Percentiles rank a stretch among this genome's conserved stretches.
These are phyloP conservation scores for Colletes latitarsis DNA, from an alignment of 1,140 invertebrate genomes.

Conservation along the genomic window DNA sequence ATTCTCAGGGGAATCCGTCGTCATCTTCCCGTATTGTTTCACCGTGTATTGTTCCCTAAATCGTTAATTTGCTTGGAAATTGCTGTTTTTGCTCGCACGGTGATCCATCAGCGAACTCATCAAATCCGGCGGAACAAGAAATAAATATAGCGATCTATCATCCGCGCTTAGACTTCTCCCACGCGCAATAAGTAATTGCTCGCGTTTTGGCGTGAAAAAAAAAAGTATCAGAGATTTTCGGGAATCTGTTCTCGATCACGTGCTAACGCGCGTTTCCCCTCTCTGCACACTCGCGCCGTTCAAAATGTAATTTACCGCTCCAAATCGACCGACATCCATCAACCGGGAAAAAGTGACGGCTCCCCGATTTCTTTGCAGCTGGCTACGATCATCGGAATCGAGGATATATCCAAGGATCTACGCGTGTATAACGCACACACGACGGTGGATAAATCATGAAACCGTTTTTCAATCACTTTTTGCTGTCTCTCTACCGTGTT, in stretches of 20 bases:
- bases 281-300: constrained; percentile 26
- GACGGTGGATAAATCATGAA: neutral
- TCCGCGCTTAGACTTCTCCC: constrained; percentile 14
- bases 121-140: constrained; percentile 26
- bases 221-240: constrained; percentile 49
- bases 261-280: constrained; percentile 30
- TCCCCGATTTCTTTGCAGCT: constrained; percentile 32
- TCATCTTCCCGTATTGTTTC: neutral
- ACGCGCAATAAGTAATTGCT: constrained; percentile 57
- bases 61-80: constrained; percentile 10
- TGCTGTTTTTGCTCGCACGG: constrained; percentile 39
- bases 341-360: constrained; percentile 50
- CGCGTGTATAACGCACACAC: neutral
- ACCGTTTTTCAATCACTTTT: neutral
- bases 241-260: constrained; percentile 65
- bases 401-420: neutral
- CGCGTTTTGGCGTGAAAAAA: constrained; percentile 24
- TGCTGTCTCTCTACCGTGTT: neutral
- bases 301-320: constrained; percentile 68
- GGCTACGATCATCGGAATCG: constrained; percentile 28
- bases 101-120: constrained; percentile 46
- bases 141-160: constrained; percentile 63
- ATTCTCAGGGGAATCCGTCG: neutral
- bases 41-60: too few species aligned
- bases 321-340: constrained; percentile 59